Conservation (phyloP, 1,140 invertebrate species). For the Leptinotarsa undecemlineata region DNA sequence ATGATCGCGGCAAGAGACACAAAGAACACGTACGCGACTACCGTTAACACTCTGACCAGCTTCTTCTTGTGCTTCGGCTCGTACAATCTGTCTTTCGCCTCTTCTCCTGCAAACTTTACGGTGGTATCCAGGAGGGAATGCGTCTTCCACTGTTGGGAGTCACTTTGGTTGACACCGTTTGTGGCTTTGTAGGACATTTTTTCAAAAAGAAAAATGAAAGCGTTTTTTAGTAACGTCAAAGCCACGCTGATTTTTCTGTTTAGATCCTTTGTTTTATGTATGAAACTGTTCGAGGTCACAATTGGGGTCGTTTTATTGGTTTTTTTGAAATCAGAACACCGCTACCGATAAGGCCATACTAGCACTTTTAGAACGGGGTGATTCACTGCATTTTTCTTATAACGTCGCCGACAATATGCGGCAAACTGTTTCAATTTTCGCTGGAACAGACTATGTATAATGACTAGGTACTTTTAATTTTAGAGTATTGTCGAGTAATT, state of each 20-base stretch:
- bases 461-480: neutral
- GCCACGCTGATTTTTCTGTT: conserved; percentile 29
- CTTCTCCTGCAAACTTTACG: conserved; percentile 73
- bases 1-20: conserved; percentile 94
- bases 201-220: conserved; percentile 21
- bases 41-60: conserved; percentile 88
- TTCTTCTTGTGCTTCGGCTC: conserved; percentile 85
- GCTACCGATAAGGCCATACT: neutral
- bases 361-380: neutral
- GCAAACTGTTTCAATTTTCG: neutral
- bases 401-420: neutral
- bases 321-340: neutral
- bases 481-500: conserved; percentile 13
- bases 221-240: conserved; percentile 30
- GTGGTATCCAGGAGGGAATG: conserved; percentile 60
- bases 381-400: neutral
- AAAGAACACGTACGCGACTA: conserved; percentile 92
- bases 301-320: neutral
- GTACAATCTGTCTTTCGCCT: conserved; percentile 80
- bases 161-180: conserved; percentile 48
- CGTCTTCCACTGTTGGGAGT: conserved; percentile 47
- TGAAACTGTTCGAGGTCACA: neutral
- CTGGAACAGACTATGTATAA: neutral
- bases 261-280: neutral
- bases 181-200: conserved; percentile 51